Conservation (phyloP, 2,797 vertebrate genomes). For the Gouania willdenowi region DNA sequence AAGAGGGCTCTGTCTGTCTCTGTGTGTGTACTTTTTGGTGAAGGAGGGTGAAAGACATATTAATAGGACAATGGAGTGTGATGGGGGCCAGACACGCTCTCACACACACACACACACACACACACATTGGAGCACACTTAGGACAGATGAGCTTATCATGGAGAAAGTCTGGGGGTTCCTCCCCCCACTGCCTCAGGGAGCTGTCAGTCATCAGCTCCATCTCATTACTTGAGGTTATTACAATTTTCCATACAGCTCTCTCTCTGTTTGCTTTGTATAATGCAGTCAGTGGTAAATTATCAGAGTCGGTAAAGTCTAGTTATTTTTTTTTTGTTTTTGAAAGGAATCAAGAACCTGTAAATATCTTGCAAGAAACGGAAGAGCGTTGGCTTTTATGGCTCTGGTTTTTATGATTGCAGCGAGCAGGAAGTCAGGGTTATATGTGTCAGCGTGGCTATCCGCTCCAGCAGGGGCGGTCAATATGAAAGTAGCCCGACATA, state of each 20-base stretch:
- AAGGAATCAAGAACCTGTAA: constrained; percentile 6
- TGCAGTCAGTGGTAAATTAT: constrained; percentile 12
- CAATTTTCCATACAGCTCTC: constrained; percentile 7
- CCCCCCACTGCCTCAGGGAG: constrained; percentile 17
- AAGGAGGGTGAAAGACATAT: constrained; percentile 37
- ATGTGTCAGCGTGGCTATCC: constrained; percentile 35
- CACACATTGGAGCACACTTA: constrained; percentile 7
- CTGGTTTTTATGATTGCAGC: constrained; percentile 46
- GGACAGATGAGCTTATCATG: constrained; percentile 41
- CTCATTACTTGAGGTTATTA: constrained; percentile 20
- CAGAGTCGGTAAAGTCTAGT: constrained; percentile 15
- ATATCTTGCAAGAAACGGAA: constrained; percentile 15
- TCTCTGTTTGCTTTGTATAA: constrained; percentile 13
- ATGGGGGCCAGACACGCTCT: constrained; percentile 24
- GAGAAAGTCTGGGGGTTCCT: constrained; percentile 25
- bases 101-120: constrained; percentile 4
- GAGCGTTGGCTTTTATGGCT: constrained; percentile 28
- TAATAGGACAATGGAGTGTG: constrained; percentile 57
- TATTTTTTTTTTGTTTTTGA: no score
- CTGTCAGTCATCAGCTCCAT: constrained; percentile 41
- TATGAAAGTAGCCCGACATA: constrained; percentile 53
- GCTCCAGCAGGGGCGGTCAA: constrained; percentile 38
- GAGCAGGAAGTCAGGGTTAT: constrained; percentile 49
- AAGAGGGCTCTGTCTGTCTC: constrained; percentile 15
- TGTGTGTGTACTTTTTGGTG: constrained; percentile 1